Conservation (phyloP, 2,888 invertebrate genomes). For the Scaptomyza caliginosa region DNA sequence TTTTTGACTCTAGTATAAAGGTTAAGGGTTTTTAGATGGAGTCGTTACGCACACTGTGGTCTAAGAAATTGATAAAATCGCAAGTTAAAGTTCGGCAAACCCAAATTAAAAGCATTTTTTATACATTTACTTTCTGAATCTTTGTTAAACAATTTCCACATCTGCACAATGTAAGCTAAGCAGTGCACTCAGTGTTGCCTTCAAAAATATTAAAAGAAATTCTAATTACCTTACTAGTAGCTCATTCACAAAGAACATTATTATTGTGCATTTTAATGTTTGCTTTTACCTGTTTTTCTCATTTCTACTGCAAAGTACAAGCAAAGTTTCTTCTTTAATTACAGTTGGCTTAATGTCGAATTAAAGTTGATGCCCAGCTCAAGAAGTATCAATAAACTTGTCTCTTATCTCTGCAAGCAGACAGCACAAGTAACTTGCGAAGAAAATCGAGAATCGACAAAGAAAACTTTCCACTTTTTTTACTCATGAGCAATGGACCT, state of each 20-base stretch:
- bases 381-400: conserved; percentile 18
- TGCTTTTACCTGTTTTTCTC: not conserved
- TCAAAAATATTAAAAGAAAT: not conserved
- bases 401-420: conserved; percentile 25
- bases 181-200: no score
- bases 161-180: no score
- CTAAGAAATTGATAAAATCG: no score
- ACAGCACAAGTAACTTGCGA: conserved; percentile 11
- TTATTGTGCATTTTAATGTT: not conserved
- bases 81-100: no score
- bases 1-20: no score
- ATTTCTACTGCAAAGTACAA: not conserved
- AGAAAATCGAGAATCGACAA: conserved; percentile 5
- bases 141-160: no score
- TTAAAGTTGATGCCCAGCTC: conserved; percentile 12
- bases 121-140: no score
- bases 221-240: not conserved
- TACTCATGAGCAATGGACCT: conserved; percentile 27
- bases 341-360: conserved; percentile 1
- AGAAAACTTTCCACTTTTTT: conserved; percentile 36
- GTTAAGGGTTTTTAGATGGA: no score
- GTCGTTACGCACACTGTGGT: no score
- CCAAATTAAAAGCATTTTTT: not conserved
- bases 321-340: conserved; percentile 13
- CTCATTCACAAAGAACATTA: not conserved